Evolutionary conservation across 2,888 invertebrate species (phyloP).

Genomic region (Parnassius apollo): DNA sequence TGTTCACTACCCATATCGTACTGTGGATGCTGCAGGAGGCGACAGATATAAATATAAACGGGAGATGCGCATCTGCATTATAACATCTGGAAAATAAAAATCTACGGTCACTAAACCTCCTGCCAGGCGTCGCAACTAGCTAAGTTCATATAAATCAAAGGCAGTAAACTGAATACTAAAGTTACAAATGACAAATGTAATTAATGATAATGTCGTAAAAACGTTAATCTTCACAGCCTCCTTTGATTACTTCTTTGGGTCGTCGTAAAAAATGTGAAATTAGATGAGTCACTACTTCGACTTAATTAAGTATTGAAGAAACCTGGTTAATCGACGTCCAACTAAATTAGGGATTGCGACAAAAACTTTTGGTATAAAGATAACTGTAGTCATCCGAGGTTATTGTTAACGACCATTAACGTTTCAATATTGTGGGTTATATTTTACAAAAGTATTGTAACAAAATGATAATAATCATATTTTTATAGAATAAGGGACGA

Average conservation of each 20-base stretch:
- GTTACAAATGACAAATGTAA: conserved; percentile 1
- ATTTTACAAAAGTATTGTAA: too few species aligned
- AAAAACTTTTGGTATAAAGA: not conserved
- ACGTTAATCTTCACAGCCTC: conserved; percentile 1
- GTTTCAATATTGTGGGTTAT: too few species aligned
- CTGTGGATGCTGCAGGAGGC: too few species aligned
- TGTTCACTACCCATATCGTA: too few species aligned
- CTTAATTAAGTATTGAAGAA: not conserved
- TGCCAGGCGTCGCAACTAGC: not conserved
- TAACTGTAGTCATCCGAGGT: too few species aligned
- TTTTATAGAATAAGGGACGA: too few species aligned
- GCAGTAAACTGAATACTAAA: not conserved
- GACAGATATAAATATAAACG: too few species aligned
- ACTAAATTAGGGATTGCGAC: conserved; percentile 1
- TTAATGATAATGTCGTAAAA: not conserved
- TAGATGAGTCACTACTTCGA: not conserved
- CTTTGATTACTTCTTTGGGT: conserved; percentile 3
- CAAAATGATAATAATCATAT: too few species aligned
- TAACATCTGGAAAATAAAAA: too few species aligned
- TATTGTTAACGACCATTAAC: too few species aligned
- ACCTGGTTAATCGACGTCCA: not conserved
- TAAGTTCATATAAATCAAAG: not conserved
- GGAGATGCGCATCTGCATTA: too few species aligned
- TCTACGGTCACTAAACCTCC: too few species aligned
- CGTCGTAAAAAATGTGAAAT: conserved; percentile 4